A percentile compares a stretch with the other conserved stretches of the same genome.
These are phyloP conservation scores for Fragum sueziense DNA, from an alignment of 2,888 invertebrate species.

Conservation along the genomic window DNA sequence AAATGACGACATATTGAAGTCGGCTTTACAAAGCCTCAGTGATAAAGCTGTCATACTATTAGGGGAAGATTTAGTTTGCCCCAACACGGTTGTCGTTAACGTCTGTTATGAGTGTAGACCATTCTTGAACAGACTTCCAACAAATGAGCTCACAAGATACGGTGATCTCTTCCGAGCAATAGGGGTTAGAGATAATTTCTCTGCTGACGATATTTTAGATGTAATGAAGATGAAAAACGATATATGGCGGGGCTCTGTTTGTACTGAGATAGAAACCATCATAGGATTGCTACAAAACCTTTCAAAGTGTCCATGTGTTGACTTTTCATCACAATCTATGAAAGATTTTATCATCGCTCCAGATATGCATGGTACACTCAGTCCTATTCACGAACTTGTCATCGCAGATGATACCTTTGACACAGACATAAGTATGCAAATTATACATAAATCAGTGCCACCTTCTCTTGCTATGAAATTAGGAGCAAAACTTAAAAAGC, in stretches of 20 bases:
- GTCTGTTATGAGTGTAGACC: constrained; percentile 35
- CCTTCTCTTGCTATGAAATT: constrained; percentile 65
- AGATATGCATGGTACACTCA: constrained; percentile 65
- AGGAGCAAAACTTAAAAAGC: constrained; percentile 61
- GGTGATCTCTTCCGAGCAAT: constrained; percentile 16
- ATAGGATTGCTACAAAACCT: constrained; percentile 42
- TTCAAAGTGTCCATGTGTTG: neutral
- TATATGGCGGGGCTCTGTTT: neutral
- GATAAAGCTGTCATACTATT: constrained; percentile 33
- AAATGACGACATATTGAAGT: neutral
- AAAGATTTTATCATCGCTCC: constrained; percentile 53
- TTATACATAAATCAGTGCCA: constrained; percentile 66
- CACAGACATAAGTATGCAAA: constrained; percentile 57
- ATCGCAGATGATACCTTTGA: constrained; percentile 68
- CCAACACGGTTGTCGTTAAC: constrained; percentile 32
- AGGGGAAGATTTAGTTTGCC: constrained; percentile 18
- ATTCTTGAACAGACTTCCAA: constrained; percentile 35
- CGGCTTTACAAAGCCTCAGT: neutral
- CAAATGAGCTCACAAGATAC: neutral
- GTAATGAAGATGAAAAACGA: constrained; percentile 20
- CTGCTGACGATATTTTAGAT: constrained; percentile 19
- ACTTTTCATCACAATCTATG: neutral
- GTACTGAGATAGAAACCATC: constrained; percentile 28
- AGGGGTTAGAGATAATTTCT: constrained; percentile 45
- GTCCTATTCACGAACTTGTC: constrained; percentile 63